Conservation (phyloP, 2,888 invertebrate species). For the Cephus nigrinus region DNA sequence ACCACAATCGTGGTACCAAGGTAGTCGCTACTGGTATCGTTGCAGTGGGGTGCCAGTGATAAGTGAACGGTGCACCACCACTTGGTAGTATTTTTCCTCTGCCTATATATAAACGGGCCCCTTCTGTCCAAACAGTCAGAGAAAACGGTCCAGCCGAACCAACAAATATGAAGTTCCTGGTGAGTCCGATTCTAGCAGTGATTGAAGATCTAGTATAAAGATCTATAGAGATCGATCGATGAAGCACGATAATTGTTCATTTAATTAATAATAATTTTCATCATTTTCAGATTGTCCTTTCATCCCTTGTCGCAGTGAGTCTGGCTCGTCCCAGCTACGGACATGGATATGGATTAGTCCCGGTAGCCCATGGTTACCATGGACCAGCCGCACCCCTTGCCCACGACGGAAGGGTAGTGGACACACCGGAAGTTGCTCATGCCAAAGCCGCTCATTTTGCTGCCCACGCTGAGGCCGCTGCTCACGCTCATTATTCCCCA, state of each 20-base stretch:
- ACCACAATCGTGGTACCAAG: too few species aligned
- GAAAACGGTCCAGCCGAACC: slow-evolving; percentile 26
- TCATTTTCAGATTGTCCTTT: slow-evolving; percentile 33
- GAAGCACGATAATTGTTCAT: neutral
- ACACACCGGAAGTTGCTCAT: slow-evolving; percentile 59
- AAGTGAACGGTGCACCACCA: too few species aligned
- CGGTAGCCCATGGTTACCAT: slow-evolving; percentile 31
- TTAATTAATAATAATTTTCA: neutral
- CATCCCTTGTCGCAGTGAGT: slow-evolving; percentile 29
- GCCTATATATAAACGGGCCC: slow-evolving; percentile 49
- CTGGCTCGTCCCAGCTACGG: slow-evolving; percentile 36
- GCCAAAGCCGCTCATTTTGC: slow-evolving; percentile 56
- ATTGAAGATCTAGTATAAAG: too few species aligned
- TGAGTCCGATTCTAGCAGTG: slow-evolving; percentile 34
- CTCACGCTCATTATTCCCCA: neutral
- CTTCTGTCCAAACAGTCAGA: slow-evolving; percentile 15
- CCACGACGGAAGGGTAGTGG: slow-evolving; percentile 51
- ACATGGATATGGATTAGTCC: slow-evolving; percentile 8
- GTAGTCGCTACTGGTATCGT: too few species aligned
- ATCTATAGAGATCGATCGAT: too few species aligned
- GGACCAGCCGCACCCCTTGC: slow-evolving; percentile 53
- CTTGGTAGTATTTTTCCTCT: slow-evolving; percentile 38
- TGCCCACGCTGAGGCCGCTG: slow-evolving; percentile 45
- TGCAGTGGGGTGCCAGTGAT: too few species aligned
- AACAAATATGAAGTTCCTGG: slow-evolving; percentile 47